A percentile compares a stretch with the other conserved stretches of the same genome.
phyloP scores from a whole-genome alignment of 1,140 invertebrate genomes.

The Micrasema longulum region DNA sequence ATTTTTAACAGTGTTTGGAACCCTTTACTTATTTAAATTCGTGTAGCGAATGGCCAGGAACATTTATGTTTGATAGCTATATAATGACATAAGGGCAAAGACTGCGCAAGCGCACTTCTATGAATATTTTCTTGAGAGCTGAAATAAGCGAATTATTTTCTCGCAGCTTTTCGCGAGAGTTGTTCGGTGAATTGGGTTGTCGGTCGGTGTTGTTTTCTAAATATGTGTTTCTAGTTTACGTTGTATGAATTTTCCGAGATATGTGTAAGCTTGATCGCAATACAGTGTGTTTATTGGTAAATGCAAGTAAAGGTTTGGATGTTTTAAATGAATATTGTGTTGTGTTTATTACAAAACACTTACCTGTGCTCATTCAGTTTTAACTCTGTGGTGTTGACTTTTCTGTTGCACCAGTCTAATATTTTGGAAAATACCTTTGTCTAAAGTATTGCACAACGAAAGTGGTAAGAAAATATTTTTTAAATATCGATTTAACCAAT shows the following conservation, averaged over 20 bases:
- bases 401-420: conserved; percentile 7
- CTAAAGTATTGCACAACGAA: conserved; percentile 18
- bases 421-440: not conserved
- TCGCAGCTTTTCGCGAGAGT: conserved; percentile 30
- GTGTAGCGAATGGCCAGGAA: too few species aligned
- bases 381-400: conserved; percentile 31
- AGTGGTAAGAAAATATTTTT: conserved; percentile 20
- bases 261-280: conserved; percentile 20
- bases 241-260: conserved; percentile 19
- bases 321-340: conserved; percentile 17
- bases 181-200: conserved; percentile 9
- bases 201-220: conserved; percentile 11
- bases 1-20: too few species aligned
- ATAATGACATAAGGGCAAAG: not conserved
- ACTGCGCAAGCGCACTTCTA: conserved; percentile 21
- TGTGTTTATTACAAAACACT: conserved; percentile 38
- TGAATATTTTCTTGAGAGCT: conserved; percentile 12
- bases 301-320: conserved; percentile 9
- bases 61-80: not conserved
- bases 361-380: conserved; percentile 16
- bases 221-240: conserved; percentile 25
- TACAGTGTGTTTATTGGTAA: conserved; percentile 2
- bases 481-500: conserved; percentile 1
- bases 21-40: too few species aligned
- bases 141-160: conserved; percentile 24